A percentile compares a stretch with the other conserved stretches of the same genome.
Evolutionary conservation across 2,888 invertebrate genomes (phyloP).

Genomic region (Taenaris catops): DNA sequence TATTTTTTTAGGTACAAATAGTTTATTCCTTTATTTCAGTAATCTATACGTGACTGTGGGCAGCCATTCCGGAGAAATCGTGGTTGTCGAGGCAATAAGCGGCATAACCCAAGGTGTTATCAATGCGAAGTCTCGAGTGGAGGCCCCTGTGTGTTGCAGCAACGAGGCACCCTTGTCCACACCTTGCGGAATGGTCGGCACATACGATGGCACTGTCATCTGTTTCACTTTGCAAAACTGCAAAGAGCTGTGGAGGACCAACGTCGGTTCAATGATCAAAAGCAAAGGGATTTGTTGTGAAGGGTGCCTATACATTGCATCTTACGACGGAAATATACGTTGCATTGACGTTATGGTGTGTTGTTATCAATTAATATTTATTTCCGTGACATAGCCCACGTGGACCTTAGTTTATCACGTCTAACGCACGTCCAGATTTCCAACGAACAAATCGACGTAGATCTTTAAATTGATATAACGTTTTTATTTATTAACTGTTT

Average conservation of each 20-base stretch:
- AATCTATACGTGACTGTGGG: conserved; percentile 57
- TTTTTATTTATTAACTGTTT: no score
- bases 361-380: no score
- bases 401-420: no score
- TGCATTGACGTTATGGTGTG: conserved; percentile 77
- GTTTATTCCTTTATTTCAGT: conserved; percentile 38
- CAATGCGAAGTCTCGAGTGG: conserved; percentile 84
- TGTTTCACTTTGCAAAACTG: conserved; percentile 79
- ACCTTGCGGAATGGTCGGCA: conserved; percentile 83
- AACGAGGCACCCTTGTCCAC: conserved; percentile 29
- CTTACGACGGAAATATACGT: conserved; percentile 85
- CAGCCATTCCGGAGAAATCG: conserved; percentile 85
- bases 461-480: no score
- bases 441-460: no score
- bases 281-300: conserved; percentile 62
- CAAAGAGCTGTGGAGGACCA: conserved; percentile 80
- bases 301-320: conserved; percentile 81
- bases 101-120: conserved; percentile 72
- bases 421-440: no score
- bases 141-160: conserved; percentile 81
- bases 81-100: conserved; percentile 75
- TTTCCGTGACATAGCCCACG: no score
- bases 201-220: conserved; percentile 87
- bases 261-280: conserved; percentile 83
- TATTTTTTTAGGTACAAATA: no score